A percentile compares a stretch with the other conserved stretches of the same genome.
Conservation (phyloP, 2,113 vertebrate genomes). For the Pachycephala philippinensis region DNA sequence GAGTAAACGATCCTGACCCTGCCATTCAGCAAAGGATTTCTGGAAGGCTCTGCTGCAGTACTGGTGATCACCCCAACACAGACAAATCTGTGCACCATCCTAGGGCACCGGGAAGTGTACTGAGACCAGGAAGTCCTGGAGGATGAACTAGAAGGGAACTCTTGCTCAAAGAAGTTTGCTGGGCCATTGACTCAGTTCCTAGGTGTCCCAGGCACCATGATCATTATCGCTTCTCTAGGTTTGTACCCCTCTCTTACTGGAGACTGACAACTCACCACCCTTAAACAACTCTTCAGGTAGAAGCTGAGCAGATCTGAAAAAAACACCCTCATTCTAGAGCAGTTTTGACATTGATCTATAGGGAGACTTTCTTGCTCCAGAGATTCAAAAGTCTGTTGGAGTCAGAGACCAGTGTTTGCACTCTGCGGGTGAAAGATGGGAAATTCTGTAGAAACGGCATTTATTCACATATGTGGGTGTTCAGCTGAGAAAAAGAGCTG, state of each 20-base stretch:
- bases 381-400: background rate
- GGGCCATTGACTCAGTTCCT: background rate
- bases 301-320: background rate
- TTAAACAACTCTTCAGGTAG: background rate
- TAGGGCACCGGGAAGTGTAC: background rate
- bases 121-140: background rate
- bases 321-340: background rate
- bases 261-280: background rate
- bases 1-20: background rate
- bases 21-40: background rate
- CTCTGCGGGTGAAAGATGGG: background rate
- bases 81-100: background rate
- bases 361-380: background rate
- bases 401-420: background rate
- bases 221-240: accelerated
- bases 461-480: background rate
- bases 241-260: background rate
- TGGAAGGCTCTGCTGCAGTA: background rate
- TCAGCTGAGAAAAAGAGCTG: background rate
- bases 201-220: background rate
- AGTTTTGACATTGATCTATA: background rate
- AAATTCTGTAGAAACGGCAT: background rate
- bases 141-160: background rate
- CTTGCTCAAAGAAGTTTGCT: background rate
- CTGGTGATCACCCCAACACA: background rate